Evolutionary conservation across 2,888 invertebrate genomes (phyloP), one percentile per base, ranked within the genome.

Genomic region (Alloscopus bannaensis): DNA sequence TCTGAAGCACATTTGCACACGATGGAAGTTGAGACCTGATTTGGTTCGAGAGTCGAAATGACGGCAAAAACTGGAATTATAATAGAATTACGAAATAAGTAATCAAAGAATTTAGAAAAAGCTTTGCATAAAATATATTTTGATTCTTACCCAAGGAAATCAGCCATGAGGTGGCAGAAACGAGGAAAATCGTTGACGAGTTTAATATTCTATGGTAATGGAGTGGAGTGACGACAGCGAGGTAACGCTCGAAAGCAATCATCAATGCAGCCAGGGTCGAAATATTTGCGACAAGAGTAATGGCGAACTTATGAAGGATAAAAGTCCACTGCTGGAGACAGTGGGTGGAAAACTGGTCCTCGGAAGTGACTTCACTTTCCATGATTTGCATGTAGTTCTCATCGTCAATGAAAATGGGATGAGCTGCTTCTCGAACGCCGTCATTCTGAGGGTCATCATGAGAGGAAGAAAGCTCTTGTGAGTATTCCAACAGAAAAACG

Each of bases 151-250:
- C 75, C 18, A 83, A 52, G n/a, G 84, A 80, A 26, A 84, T 50
- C 11, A 79, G 16, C 13, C 65, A 55, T 4, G 79, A 75, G 26
- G 64, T 13, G 26, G 73, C 13, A 31, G 84, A 82, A n/a, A 79
- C 71, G 4, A 66, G 18, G 24, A 81, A 36, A 16, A 83, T 71
- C 18, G 71, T 71, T 4, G 79, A 62, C 1, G 68, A 79, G 16
- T 83, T 82, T 13, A 84, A 71, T 36, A 84, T 55, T 68, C 81
- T 81, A 66, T 84, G 84, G 64, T 83, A 84, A 47, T 84, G 84
- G 16, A 84, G 83, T 6, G 84, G 84, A 31, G 80, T 73, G 16
- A 83, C 79, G n/a, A 84, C 82, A 13, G 83, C 84, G 16, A 84
- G 60, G 45, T 82, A 84, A 1, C 84, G 59, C 45, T 84, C 84